Evolutionary conservation across 2,113 vertebrate species (phyloP).

Genomic region (Baryphthengus martii): DNA sequence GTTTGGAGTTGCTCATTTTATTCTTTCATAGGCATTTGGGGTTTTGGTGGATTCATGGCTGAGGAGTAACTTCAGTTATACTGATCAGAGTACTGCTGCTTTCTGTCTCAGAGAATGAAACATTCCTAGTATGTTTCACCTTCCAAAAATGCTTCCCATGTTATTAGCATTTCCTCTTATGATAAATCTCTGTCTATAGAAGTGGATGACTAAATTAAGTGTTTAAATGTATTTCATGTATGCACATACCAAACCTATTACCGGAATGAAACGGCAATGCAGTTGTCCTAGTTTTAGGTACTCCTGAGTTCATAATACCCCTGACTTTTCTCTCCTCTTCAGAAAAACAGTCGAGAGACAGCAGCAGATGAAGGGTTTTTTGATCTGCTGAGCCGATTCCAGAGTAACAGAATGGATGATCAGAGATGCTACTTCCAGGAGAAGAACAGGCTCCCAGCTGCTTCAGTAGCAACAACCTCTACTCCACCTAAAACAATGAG

Average conservation of each 20-base stretch:
- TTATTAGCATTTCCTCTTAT: neutral
- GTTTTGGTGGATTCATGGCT: neutral
- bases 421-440: constrained; percentile 87
- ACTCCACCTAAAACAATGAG: constrained; percentile 74
- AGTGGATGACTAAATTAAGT: neutral
- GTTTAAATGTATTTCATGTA: neutral
- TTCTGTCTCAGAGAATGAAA: neutral
- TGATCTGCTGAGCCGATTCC: constrained; percentile 93
- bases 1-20: neutral
- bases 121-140: neutral
- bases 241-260: neutral
- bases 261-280: neutral
- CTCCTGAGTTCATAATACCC: neutral
- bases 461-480: constrained; percentile 53
- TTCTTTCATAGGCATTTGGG: neutral
- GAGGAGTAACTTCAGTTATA: neutral
- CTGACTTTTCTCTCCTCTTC: constrained; percentile 13
- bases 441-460: constrained; percentile 63
- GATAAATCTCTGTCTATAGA: neutral
- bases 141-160: neutral
- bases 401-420: constrained; percentile 97
- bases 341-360: constrained; percentile 81
- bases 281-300: neutral
- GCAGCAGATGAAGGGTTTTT: constrained; percentile 93
- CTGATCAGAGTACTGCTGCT: neutral